Evolutionary conservation across 2,888 invertebrate species (phyloP).

Genomic region (Amiota communis): DNA sequence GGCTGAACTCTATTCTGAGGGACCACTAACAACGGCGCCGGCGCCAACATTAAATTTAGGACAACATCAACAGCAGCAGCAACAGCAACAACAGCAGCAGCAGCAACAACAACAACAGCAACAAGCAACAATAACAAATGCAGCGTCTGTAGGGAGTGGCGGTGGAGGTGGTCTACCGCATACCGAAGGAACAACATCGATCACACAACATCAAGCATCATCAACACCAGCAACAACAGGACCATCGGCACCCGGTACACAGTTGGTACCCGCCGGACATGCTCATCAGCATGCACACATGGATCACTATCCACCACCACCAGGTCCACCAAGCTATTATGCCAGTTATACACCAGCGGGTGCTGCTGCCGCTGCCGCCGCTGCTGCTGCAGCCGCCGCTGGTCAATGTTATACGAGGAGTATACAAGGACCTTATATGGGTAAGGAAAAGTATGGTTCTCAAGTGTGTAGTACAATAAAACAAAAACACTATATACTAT

Average conservation of each 20-base stretch:
- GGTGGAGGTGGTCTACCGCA: not conserved
- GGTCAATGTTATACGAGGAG: conserved; percentile 77
- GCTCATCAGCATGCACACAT: conserved; percentile 70
- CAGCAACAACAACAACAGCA: conserved; percentile 35
- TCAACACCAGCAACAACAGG: conserved; percentile 44
- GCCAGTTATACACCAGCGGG: conserved; percentile 74
- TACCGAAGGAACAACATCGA: not conserved
- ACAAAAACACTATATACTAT: conserved; percentile 13
- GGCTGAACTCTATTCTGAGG: conserved; percentile 25
- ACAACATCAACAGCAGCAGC: conserved; percentile 34
- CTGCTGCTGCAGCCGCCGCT: conserved; percentile 67
- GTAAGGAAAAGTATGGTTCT: conserved; percentile 74
- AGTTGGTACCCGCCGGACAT: conserved; percentile 72
- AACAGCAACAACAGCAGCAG: conserved; percentile 30
- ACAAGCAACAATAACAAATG: not conserved
- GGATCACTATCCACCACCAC: conserved; percentile 76
- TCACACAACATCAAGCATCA: conserved; percentile 53
- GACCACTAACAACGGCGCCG: conserved; percentile 36
- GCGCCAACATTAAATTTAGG: conserved; percentile 41
- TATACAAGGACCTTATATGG: conserved; percentile 73
- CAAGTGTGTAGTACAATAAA: not conserved
- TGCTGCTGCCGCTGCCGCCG: conserved; percentile 67
- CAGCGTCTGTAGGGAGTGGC: not conserved
- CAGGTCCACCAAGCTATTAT: conserved; percentile 77
- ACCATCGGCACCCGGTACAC: conserved; percentile 63